These are phyloP conservation scores for Bufo bufo DNA, from an alignment of 2,113 vertebrate species.

Conservation along the genomic window DNA sequence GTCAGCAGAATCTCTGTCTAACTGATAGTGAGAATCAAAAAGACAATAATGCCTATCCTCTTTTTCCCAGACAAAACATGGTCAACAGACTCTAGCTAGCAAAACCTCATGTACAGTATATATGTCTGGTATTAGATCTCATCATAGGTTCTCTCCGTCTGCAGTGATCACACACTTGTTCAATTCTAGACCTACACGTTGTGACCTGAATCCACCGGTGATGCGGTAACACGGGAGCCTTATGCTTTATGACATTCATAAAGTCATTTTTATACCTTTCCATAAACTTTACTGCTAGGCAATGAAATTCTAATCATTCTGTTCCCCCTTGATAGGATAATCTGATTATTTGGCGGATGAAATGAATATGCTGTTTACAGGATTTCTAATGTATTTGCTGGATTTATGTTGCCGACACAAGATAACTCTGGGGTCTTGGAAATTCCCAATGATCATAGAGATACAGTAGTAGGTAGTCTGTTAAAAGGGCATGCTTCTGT, in stretches of 20 bases:
- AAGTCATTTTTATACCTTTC: slow-evolving; percentile 64
- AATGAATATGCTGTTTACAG: slow-evolving; percentile 59
- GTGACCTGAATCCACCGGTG: slow-evolving; percentile 42
- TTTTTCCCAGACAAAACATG: background rate
- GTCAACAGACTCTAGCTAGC: background rate
- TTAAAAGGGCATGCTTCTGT: slow-evolving; percentile 11
- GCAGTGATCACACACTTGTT: background rate
- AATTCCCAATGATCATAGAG: slow-evolving; percentile 7
- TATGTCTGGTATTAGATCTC: background rate
- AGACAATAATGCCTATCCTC: background rate
- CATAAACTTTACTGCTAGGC: slow-evolving; percentile 67
- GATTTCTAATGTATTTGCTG: slow-evolving; percentile 54
- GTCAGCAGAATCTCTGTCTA: no score
- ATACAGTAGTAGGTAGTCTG: slow-evolving; percentile 21
- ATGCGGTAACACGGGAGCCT: slow-evolving; percentile 32
- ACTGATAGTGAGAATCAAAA: no score
- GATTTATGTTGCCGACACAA: slow-evolving; percentile 47
- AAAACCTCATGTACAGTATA: background rate
- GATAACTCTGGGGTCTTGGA: slow-evolving; percentile 34
- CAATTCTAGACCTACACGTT: slow-evolving; percentile 28
- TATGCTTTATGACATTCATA: slow-evolving; percentile 55
- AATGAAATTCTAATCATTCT: slow-evolving; percentile 66
- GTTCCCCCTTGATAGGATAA: slow-evolving; percentile 60
- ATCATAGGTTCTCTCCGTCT: background rate
- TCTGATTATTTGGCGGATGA: slow-evolving; percentile 57